These are phyloP conservation scores for Drosophila asahinai DNA, from an alignment of 1,140 invertebrate genomes.

Conservation along the genomic window DNA sequence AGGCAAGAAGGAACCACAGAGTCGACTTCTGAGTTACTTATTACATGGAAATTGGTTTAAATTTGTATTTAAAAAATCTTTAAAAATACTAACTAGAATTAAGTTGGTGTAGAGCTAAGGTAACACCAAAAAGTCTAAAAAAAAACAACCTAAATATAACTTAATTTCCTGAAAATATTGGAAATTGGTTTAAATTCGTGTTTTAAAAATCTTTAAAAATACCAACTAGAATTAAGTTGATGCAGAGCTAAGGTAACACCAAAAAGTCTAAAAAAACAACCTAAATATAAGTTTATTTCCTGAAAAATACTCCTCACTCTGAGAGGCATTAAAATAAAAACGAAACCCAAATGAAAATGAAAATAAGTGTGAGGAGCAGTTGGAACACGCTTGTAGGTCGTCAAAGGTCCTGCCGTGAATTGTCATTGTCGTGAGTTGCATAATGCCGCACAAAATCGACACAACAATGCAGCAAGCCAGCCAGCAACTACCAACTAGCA, in stretches of 20 bases:
- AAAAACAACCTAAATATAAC: too few relatives aligned
- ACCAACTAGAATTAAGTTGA: too few relatives aligned
- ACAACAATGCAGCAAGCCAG: constrained; percentile 57
- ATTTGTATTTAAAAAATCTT: background rate
- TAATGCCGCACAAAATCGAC: constrained; percentile 82
- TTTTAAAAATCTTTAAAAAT: background rate
- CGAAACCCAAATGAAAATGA: constrained; percentile 39
- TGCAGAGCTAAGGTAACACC: too few relatives aligned
- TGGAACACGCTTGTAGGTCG: constrained; percentile 83
- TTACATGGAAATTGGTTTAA: background rate
- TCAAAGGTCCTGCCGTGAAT: constrained; percentile 84
- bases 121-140: too few relatives aligned
- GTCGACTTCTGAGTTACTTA: background rate
- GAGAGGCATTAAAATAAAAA: constrained; percentile 22
- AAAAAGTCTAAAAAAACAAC: too few relatives aligned
- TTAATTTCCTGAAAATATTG: too few relatives aligned
- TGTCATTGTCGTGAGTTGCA: constrained; percentile 84
- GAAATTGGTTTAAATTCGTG: background rate
- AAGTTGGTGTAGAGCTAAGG: too few relatives aligned
- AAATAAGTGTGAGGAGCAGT: constrained; percentile 62
- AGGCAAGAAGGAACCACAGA: background rate
- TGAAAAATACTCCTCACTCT: too few relatives aligned
- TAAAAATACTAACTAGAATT: background rate
- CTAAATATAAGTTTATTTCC: too few relatives aligned
- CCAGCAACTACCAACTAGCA: constrained; percentile 27